phyloP scores from a whole-genome alignment of 2,888 invertebrate genomes.

The Drosophila flavopinicola region DNA sequence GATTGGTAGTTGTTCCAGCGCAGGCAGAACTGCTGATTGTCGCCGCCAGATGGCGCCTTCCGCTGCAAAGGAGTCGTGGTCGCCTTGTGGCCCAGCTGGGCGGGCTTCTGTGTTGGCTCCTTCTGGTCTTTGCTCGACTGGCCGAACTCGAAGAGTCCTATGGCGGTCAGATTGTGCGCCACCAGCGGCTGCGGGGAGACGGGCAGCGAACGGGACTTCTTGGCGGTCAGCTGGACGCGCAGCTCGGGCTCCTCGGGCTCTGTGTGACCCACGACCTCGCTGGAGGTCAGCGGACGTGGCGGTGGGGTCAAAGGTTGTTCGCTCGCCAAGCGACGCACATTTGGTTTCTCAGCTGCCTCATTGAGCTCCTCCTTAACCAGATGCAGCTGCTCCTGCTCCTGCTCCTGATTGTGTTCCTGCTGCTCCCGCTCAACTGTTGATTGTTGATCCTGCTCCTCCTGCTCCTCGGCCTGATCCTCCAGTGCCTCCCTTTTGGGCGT shows the following conservation, averaged over 20 bases:
- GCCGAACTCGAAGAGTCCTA: constrained; percentile 72
- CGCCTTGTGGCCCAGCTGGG: constrained; percentile 26
- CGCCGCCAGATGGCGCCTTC: constrained; percentile 31
- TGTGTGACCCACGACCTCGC: constrained; percentile 77
- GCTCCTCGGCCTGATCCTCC: neutral
- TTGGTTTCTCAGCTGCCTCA: constrained; percentile 31
- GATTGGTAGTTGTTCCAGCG: constrained; percentile 97
- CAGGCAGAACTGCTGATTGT: constrained; percentile 92
- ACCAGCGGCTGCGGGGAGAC: constrained; percentile 78
- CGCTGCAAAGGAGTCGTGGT: neutral
- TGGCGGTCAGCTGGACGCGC: constrained; percentile 64
- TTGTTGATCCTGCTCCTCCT: neutral
- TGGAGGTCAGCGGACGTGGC: constrained; percentile 81
- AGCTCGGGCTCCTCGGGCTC: constrained; percentile 73
- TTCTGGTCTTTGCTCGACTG: constrained; percentile 15
- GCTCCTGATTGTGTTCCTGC: neutral
- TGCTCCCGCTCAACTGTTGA: constrained; percentile 1
- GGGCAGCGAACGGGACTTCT: constrained; percentile 82
- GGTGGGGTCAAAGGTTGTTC: constrained; percentile 76
- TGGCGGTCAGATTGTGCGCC: constrained; percentile 58
- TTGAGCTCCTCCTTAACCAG: constrained; percentile 12
- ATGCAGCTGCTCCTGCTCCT: constrained; percentile 12
- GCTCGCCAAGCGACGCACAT: constrained; percentile 14
- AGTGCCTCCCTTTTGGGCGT: constrained; percentile 16
- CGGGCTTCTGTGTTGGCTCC: constrained; percentile 26